Base-by-base conservation (phyloP, 30 jellyfish, hydroid and myxozoan genomes). In the Aurelia sp. region DNA sequence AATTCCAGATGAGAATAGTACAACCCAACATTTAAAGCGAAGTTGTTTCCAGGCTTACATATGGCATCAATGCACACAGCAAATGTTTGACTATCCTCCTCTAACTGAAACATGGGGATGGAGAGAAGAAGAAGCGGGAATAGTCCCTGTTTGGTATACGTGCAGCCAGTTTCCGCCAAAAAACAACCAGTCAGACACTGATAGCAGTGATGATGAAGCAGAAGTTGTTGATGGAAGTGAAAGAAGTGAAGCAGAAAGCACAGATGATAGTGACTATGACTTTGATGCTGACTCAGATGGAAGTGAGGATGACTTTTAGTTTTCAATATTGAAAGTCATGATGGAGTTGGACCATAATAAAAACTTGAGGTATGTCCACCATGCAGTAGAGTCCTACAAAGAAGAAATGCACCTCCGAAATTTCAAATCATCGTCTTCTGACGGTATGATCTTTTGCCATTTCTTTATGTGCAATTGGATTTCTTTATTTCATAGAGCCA, bases 141-240 rank as follows among this genome's bases (percentile, higher is more conserved):
- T 62, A 16, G 41, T 61, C 68, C 89, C 79, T 15, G 67, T 78
- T 2, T 78, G 89, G 90, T 80, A 80, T 62, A 59, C 64, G 47
- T 66, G 90, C 64, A 80, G 63, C 74, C 82, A 80, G 73, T 80
- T 63, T 66, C 90, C 90, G 2, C 90, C 90, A 41, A 41, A 40
- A 22, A 63, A 50, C 78, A 78, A 44, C 69, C 67, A 78, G 48
- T n/a, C 81, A 1, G 62, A 37, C 66, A 78, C 78, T 73, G 84
- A n/a, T n/a, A n/a, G n/a, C n/a, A n/a, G n/a, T n/a, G n/a, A n/a
- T n/a, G n/a, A n/a, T n/a, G n/a, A n/a, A n/a, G n/a, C n/a, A n/a
- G n/a, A n/a, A n/a, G n/a, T n/a, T n/a, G n/a, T n/a, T n/a, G n/a
- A n/a, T n/a, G n/a, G n/a, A n/a, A n/a, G n/a, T n/a, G n/a, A n/a